Conservation (phyloP, 2,113 vertebrate genomes). For the Mesoclemmys tuberculata region DNA sequence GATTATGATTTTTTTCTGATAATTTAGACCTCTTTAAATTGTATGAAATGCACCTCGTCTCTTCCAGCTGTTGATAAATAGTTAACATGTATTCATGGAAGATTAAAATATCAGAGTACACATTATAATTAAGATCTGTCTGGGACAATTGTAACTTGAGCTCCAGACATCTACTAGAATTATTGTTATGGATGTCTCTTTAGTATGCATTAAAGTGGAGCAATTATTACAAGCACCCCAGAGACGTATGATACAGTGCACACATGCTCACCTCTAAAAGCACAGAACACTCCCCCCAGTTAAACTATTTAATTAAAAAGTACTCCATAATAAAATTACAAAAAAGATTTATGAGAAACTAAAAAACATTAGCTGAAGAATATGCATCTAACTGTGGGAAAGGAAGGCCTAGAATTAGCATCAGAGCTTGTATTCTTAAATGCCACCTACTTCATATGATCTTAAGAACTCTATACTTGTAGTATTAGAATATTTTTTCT, state of each 20-base stretch:
- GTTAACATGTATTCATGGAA: not conserved
- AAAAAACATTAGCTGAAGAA: not conserved
- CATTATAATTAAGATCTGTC: not conserved
- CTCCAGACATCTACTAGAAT: not conserved
- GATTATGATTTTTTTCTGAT: not conserved
- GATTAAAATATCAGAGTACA: not conserved
- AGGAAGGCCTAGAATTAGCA: not conserved
- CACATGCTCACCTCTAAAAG: constrained; percentile 2
- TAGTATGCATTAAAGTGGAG: not conserved
- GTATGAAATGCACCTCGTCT: not conserved
- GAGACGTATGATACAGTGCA: not conserved
- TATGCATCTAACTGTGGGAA: constrained; percentile 4
- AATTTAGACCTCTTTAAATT: not conserved
- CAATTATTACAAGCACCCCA: constrained; percentile 9
- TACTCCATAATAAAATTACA: constrained; percentile 5
- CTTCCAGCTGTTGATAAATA: not conserved
- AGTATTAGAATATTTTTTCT: not conserved
- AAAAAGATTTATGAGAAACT: constrained; percentile 42
- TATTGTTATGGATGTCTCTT: constrained; percentile 13
- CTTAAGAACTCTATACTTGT: not conserved
- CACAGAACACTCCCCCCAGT: not conserved
- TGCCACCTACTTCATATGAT: not conserved
- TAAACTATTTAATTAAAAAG: constrained; percentile 20
- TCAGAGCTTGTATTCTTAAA: constrained; percentile 22
- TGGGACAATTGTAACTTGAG: constrained; percentile 6